Percentiles rank a stretch among this genome's conserved stretches.
Conservation (phyloP, 2,888 invertebrate species). For the Lasioglossum oenotherae region DNA sequence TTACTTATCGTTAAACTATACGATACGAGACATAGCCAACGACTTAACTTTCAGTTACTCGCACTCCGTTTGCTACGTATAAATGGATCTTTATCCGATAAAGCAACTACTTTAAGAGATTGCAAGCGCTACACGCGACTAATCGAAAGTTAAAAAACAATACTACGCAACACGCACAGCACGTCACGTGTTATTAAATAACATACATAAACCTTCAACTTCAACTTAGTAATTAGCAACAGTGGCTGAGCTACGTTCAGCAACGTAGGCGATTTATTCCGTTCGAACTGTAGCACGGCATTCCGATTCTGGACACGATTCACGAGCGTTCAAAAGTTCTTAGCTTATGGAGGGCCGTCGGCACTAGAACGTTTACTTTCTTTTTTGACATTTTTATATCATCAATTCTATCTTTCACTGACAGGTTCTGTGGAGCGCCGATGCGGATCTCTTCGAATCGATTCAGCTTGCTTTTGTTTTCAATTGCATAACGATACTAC, state of each 20-base stretch:
- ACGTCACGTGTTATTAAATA: neutral
- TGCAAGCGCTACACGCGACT: no score
- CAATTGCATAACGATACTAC: constrained; percentile 59
- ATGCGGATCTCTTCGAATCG: constrained; percentile 76
- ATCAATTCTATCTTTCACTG: constrained; percentile 64
- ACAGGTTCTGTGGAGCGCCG: constrained; percentile 83
- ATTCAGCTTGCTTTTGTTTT: constrained; percentile 79
- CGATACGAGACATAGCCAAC: neutral
- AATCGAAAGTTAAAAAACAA: neutral
- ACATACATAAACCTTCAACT: constrained; percentile 5
- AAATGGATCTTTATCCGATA: no score
- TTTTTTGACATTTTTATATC: constrained; percentile 48
- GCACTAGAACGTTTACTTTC: constrained; percentile 62
- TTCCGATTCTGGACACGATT: constrained; percentile 70
- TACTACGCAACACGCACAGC: neutral
- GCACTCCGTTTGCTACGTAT: no score
- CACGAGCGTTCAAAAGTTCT: constrained; percentile 55
- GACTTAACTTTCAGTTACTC: neutral
- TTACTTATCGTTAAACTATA: neutral
- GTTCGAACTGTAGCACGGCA: constrained; percentile 37
- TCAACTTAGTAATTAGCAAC: neutral
- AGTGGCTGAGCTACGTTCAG: neutral
- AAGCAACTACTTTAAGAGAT: no score
- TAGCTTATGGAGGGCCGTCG: constrained; percentile 42
- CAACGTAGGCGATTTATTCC: neutral